phyloP scores from a whole-genome alignment of 2,113 vertebrate species.

The Onychostoma macrolepis region DNA sequence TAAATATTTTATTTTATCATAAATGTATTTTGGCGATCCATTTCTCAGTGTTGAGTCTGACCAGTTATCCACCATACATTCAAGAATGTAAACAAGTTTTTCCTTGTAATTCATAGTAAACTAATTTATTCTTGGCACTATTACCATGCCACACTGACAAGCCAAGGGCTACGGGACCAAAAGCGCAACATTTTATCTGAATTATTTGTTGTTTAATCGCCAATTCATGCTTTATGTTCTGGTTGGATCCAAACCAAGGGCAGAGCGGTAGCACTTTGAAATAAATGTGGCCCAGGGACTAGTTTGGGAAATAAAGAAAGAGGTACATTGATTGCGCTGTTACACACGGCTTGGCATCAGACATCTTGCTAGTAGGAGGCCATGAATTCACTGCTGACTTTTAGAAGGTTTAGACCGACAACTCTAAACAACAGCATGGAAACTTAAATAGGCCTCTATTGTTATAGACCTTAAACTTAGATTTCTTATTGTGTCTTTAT shows the following conservation, averaged over 20 bases:
- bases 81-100: background rate
- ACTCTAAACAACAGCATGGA: too few relatives aligned
- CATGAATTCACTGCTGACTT: conserved; percentile 18
- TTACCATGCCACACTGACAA: background rate
- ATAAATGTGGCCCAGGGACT: background rate
- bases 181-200: background rate
- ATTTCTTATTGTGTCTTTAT: conserved; percentile 22
- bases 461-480: conserved; percentile 28
- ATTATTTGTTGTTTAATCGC: background rate
- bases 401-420: background rate
- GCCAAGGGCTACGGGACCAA: background rate
- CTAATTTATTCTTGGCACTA: background rate
- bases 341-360: background rate
- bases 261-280: background rate
- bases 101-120: background rate
- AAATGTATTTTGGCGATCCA: background rate
- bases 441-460: too few relatives aligned
- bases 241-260: conserved; percentile 7
- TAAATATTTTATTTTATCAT: background rate
- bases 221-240: conserved; percentile 15
- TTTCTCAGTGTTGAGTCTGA: background rate
- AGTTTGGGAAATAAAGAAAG: background rate
- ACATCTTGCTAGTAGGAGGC: background rate
- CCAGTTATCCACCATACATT: background rate
- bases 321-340: conserved; percentile 13